phyloP scores from a whole-genome alignment of 2,797 vertebrate genomes.

The Taeniopygia guttata region DNA sequence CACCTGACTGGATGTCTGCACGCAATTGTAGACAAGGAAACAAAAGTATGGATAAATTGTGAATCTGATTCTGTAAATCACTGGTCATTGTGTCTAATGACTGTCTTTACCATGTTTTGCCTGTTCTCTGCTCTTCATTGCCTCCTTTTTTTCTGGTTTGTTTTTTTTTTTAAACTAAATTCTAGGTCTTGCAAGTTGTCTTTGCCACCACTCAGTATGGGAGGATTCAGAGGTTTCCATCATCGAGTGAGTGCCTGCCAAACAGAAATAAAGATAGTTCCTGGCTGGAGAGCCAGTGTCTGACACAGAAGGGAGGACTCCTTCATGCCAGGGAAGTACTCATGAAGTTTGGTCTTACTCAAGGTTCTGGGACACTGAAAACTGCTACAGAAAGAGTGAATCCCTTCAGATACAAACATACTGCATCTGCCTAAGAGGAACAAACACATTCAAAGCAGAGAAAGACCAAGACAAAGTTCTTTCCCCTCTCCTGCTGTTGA shows the following conservation, averaged over 20 bases:
- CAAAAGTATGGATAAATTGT: not conserved
- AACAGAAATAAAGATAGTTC: not conserved
- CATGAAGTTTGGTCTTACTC: not conserved
- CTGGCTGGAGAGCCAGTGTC: not conserved
- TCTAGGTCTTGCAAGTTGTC: not conserved
- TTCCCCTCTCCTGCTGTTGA: not conserved
- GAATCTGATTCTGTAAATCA: not conserved
- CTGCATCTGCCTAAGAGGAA: not conserved
- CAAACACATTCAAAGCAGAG: not conserved
- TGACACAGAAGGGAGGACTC: not conserved
- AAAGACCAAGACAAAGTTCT: not conserved
- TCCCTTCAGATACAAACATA: not conserved
- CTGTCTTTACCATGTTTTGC: not conserved
- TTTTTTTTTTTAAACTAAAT: not conserved
- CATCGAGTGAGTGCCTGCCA: not conserved
- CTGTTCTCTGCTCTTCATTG: not conserved
- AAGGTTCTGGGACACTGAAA: not conserved
- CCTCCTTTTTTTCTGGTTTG: not conserved
- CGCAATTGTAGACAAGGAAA: not conserved
- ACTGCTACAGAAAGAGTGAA: not conserved
- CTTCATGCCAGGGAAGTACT: not conserved
- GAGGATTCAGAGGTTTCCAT: not conserved
- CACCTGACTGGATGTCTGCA: not conserved
- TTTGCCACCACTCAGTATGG: not conserved
- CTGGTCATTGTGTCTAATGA: not conserved